A percentile compares a stretch with the other conserved stretches of the same genome.
These are phyloP conservation scores for Desmodus rotundus DNA, from an alignment of 2,113 vertebrate species.

Conservation along the genomic window DNA sequence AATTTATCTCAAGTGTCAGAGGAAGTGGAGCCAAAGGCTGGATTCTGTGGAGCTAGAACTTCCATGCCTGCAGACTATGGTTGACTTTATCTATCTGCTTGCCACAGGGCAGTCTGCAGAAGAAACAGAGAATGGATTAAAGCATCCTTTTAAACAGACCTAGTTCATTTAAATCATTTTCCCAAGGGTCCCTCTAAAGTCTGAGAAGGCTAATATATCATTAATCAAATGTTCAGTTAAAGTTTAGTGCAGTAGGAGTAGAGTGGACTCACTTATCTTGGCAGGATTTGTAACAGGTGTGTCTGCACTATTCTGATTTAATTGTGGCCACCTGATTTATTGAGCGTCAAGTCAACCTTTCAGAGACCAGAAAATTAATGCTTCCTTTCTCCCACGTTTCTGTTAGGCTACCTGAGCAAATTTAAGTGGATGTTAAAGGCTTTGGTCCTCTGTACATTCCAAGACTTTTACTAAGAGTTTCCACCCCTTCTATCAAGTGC, in stretches of 20 bases:
- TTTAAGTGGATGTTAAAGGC: neutral
- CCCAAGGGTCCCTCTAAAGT: neutral
- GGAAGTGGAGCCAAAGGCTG: neutral
- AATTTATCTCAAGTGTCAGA: neutral
- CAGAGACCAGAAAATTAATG: neutral
- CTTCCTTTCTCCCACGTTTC: neutral
- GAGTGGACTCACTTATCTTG: neutral
- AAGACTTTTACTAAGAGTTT: neutral
- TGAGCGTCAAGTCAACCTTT: neutral
- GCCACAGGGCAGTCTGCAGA: neutral
- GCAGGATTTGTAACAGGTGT: neutral
- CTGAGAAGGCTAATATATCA: neutral
- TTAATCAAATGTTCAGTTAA: neutral
- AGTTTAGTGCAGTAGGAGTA: neutral
- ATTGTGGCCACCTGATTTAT: neutral
- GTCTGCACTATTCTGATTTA: neutral
- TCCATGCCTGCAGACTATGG: neutral
- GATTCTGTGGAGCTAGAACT: neutral
- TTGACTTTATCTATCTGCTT: neutral
- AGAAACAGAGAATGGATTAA: neutral
- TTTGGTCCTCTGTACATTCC: neutral
- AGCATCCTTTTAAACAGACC: neutral
- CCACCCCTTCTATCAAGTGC: neutral
- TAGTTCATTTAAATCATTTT: neutral
- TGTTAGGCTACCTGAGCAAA: neutral